Base-by-base conservation (phyloP, 2,888 invertebrate species). In the Lordiphosa fenestrarum region DNA sequence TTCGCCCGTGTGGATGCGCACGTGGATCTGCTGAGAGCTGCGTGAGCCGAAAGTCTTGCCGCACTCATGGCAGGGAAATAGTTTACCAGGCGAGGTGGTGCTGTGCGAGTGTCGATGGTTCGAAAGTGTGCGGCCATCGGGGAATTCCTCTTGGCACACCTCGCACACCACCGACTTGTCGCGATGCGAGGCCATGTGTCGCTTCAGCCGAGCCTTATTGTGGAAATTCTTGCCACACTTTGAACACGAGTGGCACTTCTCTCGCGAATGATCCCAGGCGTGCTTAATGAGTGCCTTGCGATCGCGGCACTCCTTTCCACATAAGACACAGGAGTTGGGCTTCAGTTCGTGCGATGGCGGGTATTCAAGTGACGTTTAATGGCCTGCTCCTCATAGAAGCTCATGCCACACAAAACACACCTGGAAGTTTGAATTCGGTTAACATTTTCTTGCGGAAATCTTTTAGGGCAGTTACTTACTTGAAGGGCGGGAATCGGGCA, bases 21-120 rank as follows among this genome's bases (percentile, higher is more conserved):
- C 93, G 88, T 96, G 96, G 73, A 96, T 96, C 90, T 96, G 95
- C 78, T 95, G 95, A 0, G 95, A 95, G 80, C 95, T 95, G 9
- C 95, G 92, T 12, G 95, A 95, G 0, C 95, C 95, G 84, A 96
- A 96, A 12, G 95, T 95, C 87, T 96, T 96, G 70, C 95, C 95
- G 83, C 96, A 96, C 77, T 95, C 95, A 69, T 92, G 91, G 82
- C 95, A 96, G 0, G 95, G 95, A 85, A 95, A 96, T 55, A 95
- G 93, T 61, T 94, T 90, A 0, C 91, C 91, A 25, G 89, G 86
- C n/a, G 89, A 85, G 0, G 88, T 85, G 41, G 89, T 88, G 64
- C 88, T 88, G 69, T 92, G 92, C 54, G 93, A 93, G 82, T 94
- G 93, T 42, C 94, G 90, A 84, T 94, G 94, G 80, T 93, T 94